A percentile compares a stretch with the other conserved stretches of the same genome.
phyloP scores from a whole-genome alignment of 1,140 invertebrate genomes.

The Whitmania pigra region DNA sequence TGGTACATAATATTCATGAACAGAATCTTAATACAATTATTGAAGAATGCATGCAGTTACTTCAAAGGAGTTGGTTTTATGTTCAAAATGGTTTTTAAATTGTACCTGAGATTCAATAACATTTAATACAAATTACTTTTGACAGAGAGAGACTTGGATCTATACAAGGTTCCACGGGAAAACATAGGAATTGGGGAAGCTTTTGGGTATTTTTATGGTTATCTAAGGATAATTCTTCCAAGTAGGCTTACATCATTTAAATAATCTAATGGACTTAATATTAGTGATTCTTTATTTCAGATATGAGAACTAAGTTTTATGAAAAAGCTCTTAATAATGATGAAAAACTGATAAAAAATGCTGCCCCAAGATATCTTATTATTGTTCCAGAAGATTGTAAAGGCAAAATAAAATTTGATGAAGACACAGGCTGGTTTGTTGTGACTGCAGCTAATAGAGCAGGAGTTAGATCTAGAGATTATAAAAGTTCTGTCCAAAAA shows the following conservation, averaged over 20 bases:
- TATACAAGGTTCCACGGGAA: neutral
- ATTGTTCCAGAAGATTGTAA: conserved; percentile 10
- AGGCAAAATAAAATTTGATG: neutral
- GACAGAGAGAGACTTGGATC: no score
- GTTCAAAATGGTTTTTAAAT: no score
- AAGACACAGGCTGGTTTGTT: neutral
- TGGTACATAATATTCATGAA: no score
- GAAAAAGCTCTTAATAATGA: neutral
- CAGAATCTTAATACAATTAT: no score
- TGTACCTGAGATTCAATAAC: no score
- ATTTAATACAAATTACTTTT: no score
- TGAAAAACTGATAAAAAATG: neutral
- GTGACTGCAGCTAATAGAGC: neutral
- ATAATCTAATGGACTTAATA: no score
- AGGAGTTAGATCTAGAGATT: neutral
- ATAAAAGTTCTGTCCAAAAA: conserved; percentile 10
- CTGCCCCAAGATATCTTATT: conserved; percentile 7
- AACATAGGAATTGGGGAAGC: conserved; percentile 5
- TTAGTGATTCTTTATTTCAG: neutral
- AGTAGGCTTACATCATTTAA: neutral
- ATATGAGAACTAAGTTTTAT: conserved; percentile 2
- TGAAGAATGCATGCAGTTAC: no score
- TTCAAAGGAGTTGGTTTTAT: no score
- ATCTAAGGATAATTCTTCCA: neutral
- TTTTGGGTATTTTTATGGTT: conserved; percentile 11